A percentile compares a stretch with the other conserved stretches of the same genome.
phyloP scores from a whole-genome alignment of 2,888 invertebrate genomes.

The Aphidius colemani region DNA sequence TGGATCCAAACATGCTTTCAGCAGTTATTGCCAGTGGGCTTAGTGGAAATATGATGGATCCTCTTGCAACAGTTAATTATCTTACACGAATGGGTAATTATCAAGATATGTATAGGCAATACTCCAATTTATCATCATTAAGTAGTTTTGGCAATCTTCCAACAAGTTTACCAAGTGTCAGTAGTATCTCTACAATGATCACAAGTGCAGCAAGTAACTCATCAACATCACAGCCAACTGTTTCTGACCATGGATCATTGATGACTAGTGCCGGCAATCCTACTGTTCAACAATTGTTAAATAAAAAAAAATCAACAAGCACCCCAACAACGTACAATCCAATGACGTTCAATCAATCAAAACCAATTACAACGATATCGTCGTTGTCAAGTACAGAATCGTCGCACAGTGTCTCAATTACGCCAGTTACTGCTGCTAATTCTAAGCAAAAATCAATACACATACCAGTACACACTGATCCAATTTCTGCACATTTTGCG shows the following conservation, averaged over 20 bases:
- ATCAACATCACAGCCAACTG: conserved; percentile 27
- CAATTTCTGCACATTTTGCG: conserved; percentile 37
- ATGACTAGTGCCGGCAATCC: conserved; percentile 39
- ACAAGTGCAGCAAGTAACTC: conserved; percentile 35
- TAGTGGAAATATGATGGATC: conserved; percentile 47
- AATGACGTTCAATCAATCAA: conserved; percentile 42
- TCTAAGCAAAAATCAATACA: conserved; percentile 41
- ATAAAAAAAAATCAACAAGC: conserved; percentile 40
- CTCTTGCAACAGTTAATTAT: conserved; percentile 49
- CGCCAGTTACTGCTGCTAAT: conserved; percentile 44
- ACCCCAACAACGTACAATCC: conserved; percentile 34
- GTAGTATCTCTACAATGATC: conserved; percentile 40
- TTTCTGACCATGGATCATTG: conserved; percentile 34
- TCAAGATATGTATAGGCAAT: conserved; percentile 51
- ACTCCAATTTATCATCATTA: conserved; percentile 47
- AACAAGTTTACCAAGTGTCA: conserved; percentile 37
- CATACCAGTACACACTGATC: conserved; percentile 33
- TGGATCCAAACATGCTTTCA: conserved; percentile 48
- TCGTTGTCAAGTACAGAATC: conserved; percentile 55
- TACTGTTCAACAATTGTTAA: conserved; percentile 45
- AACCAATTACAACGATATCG: conserved; percentile 45
- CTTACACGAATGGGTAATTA: conserved; percentile 50
- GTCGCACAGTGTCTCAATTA: conserved; percentile 61
- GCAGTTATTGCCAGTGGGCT: conserved; percentile 47
- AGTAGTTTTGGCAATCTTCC: conserved; percentile 39